Conservation (phyloP, 2,113 vertebrate genomes). For the Phaethornis superciliosus region DNA sequence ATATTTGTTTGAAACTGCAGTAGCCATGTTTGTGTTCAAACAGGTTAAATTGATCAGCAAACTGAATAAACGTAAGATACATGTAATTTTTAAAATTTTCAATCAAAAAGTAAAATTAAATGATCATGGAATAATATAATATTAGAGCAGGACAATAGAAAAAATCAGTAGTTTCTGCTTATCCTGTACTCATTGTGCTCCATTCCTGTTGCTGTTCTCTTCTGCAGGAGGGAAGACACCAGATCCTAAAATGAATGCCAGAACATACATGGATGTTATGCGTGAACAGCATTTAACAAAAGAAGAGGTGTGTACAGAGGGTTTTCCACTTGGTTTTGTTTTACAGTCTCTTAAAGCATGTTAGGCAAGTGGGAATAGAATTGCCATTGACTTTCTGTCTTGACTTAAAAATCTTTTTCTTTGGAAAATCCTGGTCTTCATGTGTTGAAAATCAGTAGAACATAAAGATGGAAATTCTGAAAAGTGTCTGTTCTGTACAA, state of each 20-base stretch:
- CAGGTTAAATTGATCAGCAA: conserved; percentile 88
- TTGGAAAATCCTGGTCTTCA: not conserved
- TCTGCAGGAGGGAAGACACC: conserved; percentile 98
- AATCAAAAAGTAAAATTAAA: conserved; percentile 80
- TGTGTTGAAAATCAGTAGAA: not conserved
- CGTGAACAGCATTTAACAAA: conserved; percentile 97
- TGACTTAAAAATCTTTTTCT: not conserved
- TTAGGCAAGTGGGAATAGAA: not conserved
- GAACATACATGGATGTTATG: conserved; percentile 99
- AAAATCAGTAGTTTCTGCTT: conserved; percentile 61
- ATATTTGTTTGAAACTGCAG: conserved; percentile 84
- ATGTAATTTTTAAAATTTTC: conserved; percentile 80
- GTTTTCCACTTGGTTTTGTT: not conserved
- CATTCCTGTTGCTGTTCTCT: conserved; percentile 97
- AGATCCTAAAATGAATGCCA: conserved; percentile 96
- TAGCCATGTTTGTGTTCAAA: conserved; percentile 87
- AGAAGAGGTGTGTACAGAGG: conserved; percentile 85
- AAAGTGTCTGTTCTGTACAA: not conserved
- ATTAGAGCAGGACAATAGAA: conserved; percentile 79
- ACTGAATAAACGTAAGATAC: conserved; percentile 85
- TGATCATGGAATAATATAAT: conserved; percentile 78
- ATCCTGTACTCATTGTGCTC: conserved; percentile 77
- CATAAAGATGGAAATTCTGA: not conserved
- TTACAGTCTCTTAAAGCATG: not conserved
- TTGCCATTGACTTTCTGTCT: not conserved